Percentiles rank a stretch among this genome's conserved stretches.
phyloP scores from a whole-genome alignment of 2,888 invertebrate species.

The Ptychoptera albimana region DNA sequence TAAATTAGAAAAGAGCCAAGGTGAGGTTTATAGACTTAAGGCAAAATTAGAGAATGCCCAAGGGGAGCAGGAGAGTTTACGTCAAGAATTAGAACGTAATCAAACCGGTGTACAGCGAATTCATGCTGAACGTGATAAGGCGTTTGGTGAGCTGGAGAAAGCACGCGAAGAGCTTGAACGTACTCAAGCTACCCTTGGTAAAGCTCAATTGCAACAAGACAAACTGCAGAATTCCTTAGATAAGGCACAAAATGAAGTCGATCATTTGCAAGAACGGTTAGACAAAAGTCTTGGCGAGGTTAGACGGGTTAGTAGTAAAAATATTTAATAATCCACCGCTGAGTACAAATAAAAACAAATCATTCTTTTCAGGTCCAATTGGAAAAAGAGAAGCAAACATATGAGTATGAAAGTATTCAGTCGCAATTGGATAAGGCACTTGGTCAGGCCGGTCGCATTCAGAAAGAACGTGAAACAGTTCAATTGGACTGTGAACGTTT shows the following conservation, averaged over 20 bases:
- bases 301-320: constrained; percentile 35
- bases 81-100: constrained; percentile 78
- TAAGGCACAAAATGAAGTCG: constrained; percentile 78
- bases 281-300: constrained; percentile 71
- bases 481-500: constrained; percentile 72
- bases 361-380: constrained; percentile 31
- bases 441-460: constrained; percentile 70
- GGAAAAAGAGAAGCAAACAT: constrained; percentile 79
- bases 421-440: constrained; percentile 82
- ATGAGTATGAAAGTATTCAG: constrained; percentile 81
- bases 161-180: constrained; percentile 76
- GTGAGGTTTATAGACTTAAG: constrained; percentile 85
- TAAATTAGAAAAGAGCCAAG: constrained; percentile 86
- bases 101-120: constrained; percentile 70
- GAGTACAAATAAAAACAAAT: no score
- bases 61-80: constrained; percentile 82
- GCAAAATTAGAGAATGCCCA: constrained; percentile 90
- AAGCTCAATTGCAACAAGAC: constrained; percentile 81
- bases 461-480: constrained; percentile 77
- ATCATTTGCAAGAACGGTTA: constrained; percentile 74
- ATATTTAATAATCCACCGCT: neutral
- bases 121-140: constrained; percentile 78
- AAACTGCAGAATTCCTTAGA: constrained; percentile 78
- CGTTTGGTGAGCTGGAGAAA: constrained; percentile 71
- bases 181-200: constrained; percentile 76